Percentiles rank a stretch among this genome's conserved stretches.
phyloP scores from a whole-genome alignment of 2,888 invertebrate species.

The Acanthosepion pharaonis region DNA sequence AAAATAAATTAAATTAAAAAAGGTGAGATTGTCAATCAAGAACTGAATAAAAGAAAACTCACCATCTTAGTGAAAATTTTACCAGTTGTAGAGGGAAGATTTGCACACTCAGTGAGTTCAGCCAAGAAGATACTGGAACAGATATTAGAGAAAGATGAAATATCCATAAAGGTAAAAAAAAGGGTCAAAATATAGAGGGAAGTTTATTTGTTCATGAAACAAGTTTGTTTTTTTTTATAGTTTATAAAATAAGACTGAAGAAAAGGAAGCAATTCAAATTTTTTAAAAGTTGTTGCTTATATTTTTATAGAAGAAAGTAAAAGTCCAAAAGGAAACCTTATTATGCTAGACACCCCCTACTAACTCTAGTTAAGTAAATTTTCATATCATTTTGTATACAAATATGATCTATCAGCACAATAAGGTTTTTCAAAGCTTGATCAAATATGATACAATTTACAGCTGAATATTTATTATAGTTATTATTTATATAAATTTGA shows the following conservation, averaged over 20 bases:
- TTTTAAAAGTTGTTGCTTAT: not conserved
- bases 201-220: not conserved
- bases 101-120: slow-evolving; percentile 55
- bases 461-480: no score
- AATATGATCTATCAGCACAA: no score
- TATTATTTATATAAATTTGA: no score
- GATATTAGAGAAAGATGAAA: not conserved
- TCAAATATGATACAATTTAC: no score
- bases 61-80: slow-evolving; percentile 63
- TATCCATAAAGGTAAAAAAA: not conserved
- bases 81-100: slow-evolving; percentile 58
- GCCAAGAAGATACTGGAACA: slow-evolving; percentile 60
- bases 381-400: no score
- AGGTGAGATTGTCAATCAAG: not conserved
- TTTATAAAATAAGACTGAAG: not conserved
- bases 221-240: not conserved
- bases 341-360: not conserved
- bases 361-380: no score
- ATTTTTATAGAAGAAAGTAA: not conserved
- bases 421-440: no score
- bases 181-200: not conserved
- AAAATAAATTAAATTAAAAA: not conserved
- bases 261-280: not conserved
- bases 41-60: not conserved
- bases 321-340: not conserved